Conservation (phyloP, 2,113 vertebrate genomes). For the Phylloscopus whistleri region DNA sequence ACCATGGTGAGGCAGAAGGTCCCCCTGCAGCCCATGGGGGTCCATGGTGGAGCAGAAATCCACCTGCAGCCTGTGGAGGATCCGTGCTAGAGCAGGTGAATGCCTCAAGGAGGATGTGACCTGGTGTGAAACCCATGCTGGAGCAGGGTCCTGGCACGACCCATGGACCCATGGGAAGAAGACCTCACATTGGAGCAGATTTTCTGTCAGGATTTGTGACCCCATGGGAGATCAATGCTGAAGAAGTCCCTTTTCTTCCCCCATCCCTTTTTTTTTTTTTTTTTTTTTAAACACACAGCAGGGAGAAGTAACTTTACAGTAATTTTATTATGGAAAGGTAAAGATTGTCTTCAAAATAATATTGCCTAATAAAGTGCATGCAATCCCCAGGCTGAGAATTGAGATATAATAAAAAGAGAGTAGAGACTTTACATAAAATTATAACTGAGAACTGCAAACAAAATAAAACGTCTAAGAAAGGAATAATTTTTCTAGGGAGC, state of each 20-base stretch:
- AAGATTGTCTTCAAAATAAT: background rate
- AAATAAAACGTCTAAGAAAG: background rate
- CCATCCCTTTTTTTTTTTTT: rapidly evolving
- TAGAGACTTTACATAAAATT: background rate
- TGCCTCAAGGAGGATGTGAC: background rate
- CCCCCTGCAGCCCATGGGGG: background rate
- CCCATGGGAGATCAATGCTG: background rate
- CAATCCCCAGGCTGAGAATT: background rate
- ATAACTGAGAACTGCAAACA: background rate
- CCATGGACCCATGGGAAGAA: background rate
- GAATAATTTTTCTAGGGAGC: background rate
- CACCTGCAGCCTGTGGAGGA: background rate
- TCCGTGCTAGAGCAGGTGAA: background rate
- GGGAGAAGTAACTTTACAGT: background rate
- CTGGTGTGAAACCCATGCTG: background rate
- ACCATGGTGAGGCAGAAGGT: background rate
- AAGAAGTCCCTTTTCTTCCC: background rate
- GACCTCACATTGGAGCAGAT: background rate
- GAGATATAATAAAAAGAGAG: background rate
- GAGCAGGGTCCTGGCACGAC: background rate
- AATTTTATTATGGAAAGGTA: background rate
- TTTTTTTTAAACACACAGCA: background rate
- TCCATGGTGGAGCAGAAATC: background rate
- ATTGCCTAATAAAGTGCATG: background rate
- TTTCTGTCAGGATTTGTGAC: background rate